A percentile compares a stretch with the other conserved stretches of the same genome.
These are phyloP conservation scores for Meloidogyne exigua DNA, from an alignment of 1,140 invertebrate species.

Conservation along the genomic window DNA sequence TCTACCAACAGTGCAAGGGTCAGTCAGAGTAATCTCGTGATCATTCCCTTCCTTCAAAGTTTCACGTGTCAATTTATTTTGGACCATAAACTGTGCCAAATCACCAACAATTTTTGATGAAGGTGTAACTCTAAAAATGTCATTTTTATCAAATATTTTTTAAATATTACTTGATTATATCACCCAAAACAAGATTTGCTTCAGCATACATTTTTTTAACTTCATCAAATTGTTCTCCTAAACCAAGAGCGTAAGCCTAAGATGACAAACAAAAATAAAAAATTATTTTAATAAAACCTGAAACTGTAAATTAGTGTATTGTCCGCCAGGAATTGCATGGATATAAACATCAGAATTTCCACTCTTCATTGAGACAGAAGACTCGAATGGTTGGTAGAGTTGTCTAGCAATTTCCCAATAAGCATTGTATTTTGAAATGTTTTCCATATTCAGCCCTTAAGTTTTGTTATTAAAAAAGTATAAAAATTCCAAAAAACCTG, in stretches of 20 bases:
- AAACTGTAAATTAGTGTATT: constrained; percentile 99
- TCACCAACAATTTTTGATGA: constrained; percentile 98
- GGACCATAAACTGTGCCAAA: constrained; percentile 98
- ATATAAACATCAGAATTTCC: constrained; percentile 98
- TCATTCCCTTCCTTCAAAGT: constrained; percentile 81
- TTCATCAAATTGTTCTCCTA: constrained; percentile 94
- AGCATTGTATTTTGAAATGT: constrained; percentile 89
- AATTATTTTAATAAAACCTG: constrained; percentile 53
- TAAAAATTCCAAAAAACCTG: constrained; percentile 65
- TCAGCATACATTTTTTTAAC: constrained; percentile 89
- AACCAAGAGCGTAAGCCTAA: constrained; percentile 91
- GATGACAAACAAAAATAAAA: background rate
- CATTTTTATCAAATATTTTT: background rate
- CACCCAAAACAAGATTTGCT: constrained; percentile 89
- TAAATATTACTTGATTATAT: constrained; percentile 79
- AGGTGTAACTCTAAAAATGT: constrained; percentile 78
- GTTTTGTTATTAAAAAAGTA: background rate
- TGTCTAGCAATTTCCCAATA: constrained; percentile 98
- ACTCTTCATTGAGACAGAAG: constrained; percentile 94
- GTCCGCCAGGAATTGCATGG: constrained; percentile 97
- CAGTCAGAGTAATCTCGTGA: too few species aligned
- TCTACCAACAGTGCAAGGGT: too few species aligned
- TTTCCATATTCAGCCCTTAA: constrained; percentile 73
- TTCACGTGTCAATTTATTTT: constrained; percentile 84
- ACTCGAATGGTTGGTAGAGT: constrained; percentile 96